Conservation (phyloP, 1,140 invertebrate genomes). For the Glomeris maerens region DNA sequence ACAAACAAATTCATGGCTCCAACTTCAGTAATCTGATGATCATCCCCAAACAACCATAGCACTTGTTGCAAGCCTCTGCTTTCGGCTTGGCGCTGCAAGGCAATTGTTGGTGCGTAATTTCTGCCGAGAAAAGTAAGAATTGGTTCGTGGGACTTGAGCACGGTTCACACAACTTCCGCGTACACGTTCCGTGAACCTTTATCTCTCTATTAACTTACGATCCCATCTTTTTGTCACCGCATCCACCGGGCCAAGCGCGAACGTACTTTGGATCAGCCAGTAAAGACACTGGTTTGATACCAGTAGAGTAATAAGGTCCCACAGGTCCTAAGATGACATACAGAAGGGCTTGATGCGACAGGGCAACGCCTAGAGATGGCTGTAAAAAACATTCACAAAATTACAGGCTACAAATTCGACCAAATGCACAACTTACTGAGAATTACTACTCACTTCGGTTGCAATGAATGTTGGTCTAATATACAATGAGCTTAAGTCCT, state of each 20-base stretch:
- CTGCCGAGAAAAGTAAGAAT: constrained; percentile 24
- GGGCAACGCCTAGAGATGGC: constrained; percentile 78
- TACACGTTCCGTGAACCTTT: too few species aligned
- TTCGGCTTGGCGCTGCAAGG: constrained; percentile 51
- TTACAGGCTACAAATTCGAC: not conserved
- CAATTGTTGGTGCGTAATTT: constrained; percentile 44
- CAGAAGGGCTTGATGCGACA: constrained; percentile 67
- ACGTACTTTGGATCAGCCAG: constrained; percentile 65
- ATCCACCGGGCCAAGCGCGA: constrained; percentile 90
- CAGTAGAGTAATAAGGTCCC: constrained; percentile 70
- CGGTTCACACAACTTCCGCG: too few species aligned
- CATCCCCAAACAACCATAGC: constrained; percentile 88
- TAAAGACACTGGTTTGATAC: constrained; percentile 58
- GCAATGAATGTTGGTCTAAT: constrained; percentile 92
- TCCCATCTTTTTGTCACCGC: constrained; percentile 87
- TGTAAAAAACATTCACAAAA: constrained; percentile 30
- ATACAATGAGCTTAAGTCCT: constrained; percentile 76
- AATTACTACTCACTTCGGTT: constrained; percentile 55
- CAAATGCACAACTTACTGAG: not conserved
- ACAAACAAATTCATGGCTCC: constrained; percentile 99
- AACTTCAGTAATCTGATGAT: constrained; percentile 90
- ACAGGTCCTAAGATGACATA: constrained; percentile 87
- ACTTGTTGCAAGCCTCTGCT: constrained; percentile 82
- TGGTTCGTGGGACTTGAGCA: not conserved
- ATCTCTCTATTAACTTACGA: constrained; percentile 41